Evolutionary conservation across 2,888 invertebrate species (phyloP).

Genomic region (Bibio marci): DNA sequence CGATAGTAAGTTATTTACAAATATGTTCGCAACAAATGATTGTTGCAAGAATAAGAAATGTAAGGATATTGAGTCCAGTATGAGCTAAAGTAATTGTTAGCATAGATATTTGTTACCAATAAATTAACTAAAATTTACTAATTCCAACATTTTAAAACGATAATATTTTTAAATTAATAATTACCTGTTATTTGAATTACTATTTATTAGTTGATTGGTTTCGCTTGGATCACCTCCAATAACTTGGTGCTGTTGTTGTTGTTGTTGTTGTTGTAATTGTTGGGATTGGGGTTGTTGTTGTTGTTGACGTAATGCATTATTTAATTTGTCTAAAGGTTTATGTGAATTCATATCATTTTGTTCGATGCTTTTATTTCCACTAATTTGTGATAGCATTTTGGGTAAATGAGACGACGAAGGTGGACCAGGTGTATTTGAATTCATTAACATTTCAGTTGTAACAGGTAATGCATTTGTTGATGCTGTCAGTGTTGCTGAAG

Average conservation of each 20-base stretch:
- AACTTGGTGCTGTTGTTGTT: neutral
- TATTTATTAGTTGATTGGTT: neutral
- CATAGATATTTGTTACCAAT: too few relatives aligned
- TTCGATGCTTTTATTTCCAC: conserved; percentile 24
- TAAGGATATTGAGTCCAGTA: too few relatives aligned
- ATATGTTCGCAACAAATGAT: too few relatives aligned
- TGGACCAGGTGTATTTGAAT: conserved; percentile 27
- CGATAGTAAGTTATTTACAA: too few relatives aligned
- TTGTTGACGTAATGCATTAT: conserved; percentile 21
- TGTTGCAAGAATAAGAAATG: too few relatives aligned
- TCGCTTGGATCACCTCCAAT: conserved; percentile 5
- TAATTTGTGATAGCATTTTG: conserved; percentile 33
- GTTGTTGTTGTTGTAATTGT: conserved; percentile 7
- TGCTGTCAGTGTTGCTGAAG: conserved; percentile 7
- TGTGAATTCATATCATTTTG: conserved; percentile 35
- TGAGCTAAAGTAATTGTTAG: too few relatives aligned
- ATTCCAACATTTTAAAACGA: too few relatives aligned
- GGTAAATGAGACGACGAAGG: conserved; percentile 31
- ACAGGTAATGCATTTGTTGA: conserved; percentile 7
- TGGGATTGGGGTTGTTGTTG: too few relatives aligned
- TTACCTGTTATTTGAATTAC: conserved; percentile 8
- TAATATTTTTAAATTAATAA: too few relatives aligned
- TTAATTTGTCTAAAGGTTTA: conserved; percentile 37
- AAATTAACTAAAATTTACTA: too few relatives aligned
- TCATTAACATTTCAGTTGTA: conserved; percentile 9